Percentiles rank a stretch among this genome's conserved stretches.
phyloP scores from a whole-genome alignment of 2,113 vertebrate genomes.

The Delphinapterus leucas region DNA sequence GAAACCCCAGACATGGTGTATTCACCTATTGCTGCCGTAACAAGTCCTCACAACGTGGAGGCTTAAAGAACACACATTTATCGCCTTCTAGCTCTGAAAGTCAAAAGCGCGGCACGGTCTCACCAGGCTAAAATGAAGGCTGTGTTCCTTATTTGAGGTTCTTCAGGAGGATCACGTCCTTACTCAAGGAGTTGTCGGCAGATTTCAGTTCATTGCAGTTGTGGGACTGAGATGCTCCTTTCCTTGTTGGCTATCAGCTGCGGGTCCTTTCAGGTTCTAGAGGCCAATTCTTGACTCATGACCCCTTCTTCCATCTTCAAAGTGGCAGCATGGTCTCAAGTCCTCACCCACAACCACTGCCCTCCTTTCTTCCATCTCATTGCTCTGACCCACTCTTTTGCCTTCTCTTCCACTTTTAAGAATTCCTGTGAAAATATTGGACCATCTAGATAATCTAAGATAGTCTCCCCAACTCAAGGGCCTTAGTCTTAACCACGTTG shows the following conservation, averaged over 20 bases:
- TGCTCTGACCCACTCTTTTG: neutral
- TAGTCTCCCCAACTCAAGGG: neutral
- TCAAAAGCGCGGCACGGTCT: rapidly evolving
- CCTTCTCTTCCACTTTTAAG: neutral
- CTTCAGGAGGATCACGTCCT: neutral
- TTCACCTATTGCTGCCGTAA: neutral
- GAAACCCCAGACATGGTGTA: neutral
- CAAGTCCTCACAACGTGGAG: neutral
- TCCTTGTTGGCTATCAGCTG: neutral
- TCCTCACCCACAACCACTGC: too few species aligned
- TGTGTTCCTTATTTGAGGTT: neutral
- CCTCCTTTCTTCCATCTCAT: neutral
- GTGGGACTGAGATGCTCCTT: neutral
- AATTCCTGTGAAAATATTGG: neutral
- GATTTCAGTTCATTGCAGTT: too few species aligned
- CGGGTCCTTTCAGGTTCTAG: neutral
- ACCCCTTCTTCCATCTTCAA: neutral
- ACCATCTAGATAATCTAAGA: neutral
- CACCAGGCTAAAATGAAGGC: neutral
- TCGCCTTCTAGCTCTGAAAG: neutral
- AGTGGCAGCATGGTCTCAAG: too few species aligned
- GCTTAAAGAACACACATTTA: neutral
- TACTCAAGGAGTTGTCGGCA: neutral
- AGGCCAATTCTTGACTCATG: neutral
- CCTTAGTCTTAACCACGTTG: neutral